Evolutionary conservation across 1,140 invertebrate species (phyloP).

Genomic region (Diabrotica virgifera): DNA sequence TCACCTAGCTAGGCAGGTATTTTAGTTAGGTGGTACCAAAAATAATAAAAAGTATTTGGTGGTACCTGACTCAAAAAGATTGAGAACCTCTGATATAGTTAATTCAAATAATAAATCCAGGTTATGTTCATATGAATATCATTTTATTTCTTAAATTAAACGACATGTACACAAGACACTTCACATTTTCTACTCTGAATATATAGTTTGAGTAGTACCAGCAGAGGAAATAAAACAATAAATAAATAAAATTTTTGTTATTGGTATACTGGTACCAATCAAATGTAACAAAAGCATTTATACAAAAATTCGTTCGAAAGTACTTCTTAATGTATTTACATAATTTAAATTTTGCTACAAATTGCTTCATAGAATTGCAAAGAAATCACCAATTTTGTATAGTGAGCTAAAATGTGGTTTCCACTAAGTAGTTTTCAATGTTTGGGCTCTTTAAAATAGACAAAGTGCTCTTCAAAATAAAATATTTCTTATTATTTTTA

Average conservation of each 20-base stretch:
- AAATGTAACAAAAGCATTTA: constrained; percentile 19
- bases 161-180: constrained; percentile 41
- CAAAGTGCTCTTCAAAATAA: too few species aligned
- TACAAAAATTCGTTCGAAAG: neutral
- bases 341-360: too few species aligned
- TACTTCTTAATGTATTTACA: neutral
- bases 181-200: constrained; percentile 35
- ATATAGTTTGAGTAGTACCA: constrained; percentile 29
- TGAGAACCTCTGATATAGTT: too few species aligned
- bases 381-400: neutral
- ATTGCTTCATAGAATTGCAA: neutral
- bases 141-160: constrained; percentile 39
- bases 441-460: neutral
- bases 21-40: too few species aligned
- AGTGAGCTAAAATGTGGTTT: neutral
- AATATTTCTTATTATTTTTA: too few species aligned
- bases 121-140: constrained; percentile 27
- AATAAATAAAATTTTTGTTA: constrained; percentile 8
- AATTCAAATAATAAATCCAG: too few species aligned
- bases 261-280: constrained; percentile 15
- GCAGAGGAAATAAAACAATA: constrained; percentile 10
- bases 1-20: too few species aligned
- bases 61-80: too few species aligned
- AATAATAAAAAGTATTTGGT: too few species aligned
- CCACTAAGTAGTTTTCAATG: neutral